phyloP scores from a whole-genome alignment of 2,888 invertebrate genomes.

The Drosophila glabriapex region DNA sequence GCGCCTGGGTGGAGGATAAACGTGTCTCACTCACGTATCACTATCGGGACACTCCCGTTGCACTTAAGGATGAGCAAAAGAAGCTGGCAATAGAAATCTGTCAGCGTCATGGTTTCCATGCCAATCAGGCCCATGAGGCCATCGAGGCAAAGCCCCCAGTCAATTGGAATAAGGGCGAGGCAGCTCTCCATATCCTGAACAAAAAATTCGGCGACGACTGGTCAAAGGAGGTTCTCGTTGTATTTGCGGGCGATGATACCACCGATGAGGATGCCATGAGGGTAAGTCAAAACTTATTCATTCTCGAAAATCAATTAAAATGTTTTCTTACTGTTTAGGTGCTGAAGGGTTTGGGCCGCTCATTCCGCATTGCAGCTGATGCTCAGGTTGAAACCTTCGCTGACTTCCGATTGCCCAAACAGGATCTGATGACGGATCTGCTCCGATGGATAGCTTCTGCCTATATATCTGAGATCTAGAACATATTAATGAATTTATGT shows the following conservation, averaged over 20 bases:
- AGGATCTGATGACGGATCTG: slow-evolving; percentile 90
- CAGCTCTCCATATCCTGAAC: slow-evolving; percentile 90
- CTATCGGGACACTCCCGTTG: slow-evolving; percentile 89
- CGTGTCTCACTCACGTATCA: slow-evolving; percentile 90
- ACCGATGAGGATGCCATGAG: slow-evolving; percentile 96
- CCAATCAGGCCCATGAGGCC: slow-evolving; percentile 89
- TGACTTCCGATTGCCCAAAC: slow-evolving; percentile 89
- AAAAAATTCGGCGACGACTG: slow-evolving; percentile 91
- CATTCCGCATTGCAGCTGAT: slow-evolving; percentile 90
- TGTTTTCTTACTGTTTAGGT: slow-evolving; percentile 85
- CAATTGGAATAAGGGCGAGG: slow-evolving; percentile 87
- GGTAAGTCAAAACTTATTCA: slow-evolving; percentile 85
- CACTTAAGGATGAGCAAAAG: slow-evolving; percentile 86
- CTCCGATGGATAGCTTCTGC: slow-evolving; percentile 88
- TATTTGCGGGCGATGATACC: slow-evolving; percentile 95
- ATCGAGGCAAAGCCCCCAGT: slow-evolving; percentile 92
- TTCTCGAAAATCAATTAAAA: neutral
- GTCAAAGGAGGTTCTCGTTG: slow-evolving; percentile 89
- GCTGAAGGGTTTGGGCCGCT: slow-evolving; percentile 90
- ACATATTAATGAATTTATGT: slow-evolving; percentile 18
- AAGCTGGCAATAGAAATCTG: slow-evolving; percentile 88
- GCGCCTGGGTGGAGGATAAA: slow-evolving; percentile 92
- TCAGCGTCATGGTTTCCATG: slow-evolving; percentile 88
- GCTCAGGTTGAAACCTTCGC: slow-evolving; percentile 90
- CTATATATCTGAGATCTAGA: slow-evolving; percentile 54